Evolutionary conservation across 2,113 vertebrate genomes (phyloP), one percentile per base, ranked within the genome.

Genomic region (Callorhinus ursinus): DNA sequence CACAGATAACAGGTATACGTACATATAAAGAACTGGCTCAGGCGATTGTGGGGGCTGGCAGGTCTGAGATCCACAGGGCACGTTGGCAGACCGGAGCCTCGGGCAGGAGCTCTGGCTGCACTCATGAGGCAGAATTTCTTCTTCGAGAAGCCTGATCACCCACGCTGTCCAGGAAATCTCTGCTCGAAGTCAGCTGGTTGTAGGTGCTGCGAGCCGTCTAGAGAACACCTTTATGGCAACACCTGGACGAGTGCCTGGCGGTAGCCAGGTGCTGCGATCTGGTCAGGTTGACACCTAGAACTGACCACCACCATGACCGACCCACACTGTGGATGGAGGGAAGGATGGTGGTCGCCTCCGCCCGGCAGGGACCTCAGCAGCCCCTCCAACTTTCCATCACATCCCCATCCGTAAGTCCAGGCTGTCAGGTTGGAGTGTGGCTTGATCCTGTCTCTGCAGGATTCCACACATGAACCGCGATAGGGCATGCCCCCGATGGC

Each of bases 321-420:
- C 14, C 14, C 49, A 21, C 6, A 1, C n/a, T 39, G 9, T 14
- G n/a, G 42, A 53, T 0, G 4, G 80, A 59, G 42, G 33, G 22
- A 82, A 33, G 12, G 71, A 1, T 8, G 0, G 46, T 0, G 21
- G 10, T 57, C 6, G 1, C 42, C 46, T 31, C 49, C 8, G 7
- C 86, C n/a, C 18, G 1, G 26, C 26, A 3, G 71, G 7, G 13
- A n/a, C 87, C 71, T n/a, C 16, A 5, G 31, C 10, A 1, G 5
- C n/a, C 19, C 55, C n/a, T 21, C 42, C 3, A 0, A 0, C 42
- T 57, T 74, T 21, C 61, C 49, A 2, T 16, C 6, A 1, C 2
- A 33, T 36, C 92, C 33, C 83, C 59, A 2, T 0, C 46, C 46
- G 5, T 82, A 19, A 39, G 13, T 39, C 39, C 9, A 22, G 49